Evolutionary conservation across 2,113 vertebrate genomes (phyloP).

Genomic region (Hemiprocne comata): DNA sequence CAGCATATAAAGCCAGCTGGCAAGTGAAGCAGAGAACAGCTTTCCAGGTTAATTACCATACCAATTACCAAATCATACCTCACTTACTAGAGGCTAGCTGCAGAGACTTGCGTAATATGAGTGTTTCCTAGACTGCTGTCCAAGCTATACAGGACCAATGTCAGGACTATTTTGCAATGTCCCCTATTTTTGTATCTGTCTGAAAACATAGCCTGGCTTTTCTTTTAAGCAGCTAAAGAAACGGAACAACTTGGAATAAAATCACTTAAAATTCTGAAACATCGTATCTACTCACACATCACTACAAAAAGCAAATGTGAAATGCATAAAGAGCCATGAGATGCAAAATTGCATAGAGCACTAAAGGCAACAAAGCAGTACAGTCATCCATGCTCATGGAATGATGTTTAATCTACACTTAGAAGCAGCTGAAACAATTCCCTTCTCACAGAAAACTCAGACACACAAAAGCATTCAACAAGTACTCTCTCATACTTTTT

Average conservation of each 20-base stretch:
- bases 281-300: not conserved
- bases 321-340: not conserved
- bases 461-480: not conserved
- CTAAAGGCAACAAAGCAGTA: not conserved
- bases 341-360: not conserved
- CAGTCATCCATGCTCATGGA: not conserved
- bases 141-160: not conserved
- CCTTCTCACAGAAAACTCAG: not conserved
- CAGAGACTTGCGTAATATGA: not conserved
- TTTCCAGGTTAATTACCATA: constrained; percentile 61
- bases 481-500: not conserved
- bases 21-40: not conserved
- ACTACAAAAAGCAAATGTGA: not conserved
- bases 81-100: not conserved
- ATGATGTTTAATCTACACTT: not conserved
- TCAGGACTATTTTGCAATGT: not conserved
- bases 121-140: not conserved
- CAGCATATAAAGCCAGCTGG: constrained; percentile 22
- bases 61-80: constrained; percentile 36
- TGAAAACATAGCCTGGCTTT: not conserved
- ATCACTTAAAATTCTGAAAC: not conserved
- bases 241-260: not conserved
- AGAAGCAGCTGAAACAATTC: not conserved
- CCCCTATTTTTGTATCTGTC: not conserved
- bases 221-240: not conserved